phyloP scores from a whole-genome alignment of 2,797 vertebrate species.

The Furcifer pardalis region DNA sequence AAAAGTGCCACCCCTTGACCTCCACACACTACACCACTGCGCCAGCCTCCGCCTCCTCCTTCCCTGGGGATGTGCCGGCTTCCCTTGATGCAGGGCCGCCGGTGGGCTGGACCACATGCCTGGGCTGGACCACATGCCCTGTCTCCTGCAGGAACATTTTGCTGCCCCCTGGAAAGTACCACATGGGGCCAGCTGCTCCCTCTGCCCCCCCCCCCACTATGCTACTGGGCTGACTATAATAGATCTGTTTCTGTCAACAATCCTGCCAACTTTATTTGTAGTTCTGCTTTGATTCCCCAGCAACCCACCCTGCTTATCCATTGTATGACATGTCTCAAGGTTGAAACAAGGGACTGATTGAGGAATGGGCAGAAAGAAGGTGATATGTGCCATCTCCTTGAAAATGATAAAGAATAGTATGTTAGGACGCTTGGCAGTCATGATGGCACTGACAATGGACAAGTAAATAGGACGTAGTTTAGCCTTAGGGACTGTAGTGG shows the following conservation, averaged over 20 bases:
- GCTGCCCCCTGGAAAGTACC: too few relatives aligned
- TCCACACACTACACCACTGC: too few relatives aligned
- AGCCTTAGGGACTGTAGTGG: too few relatives aligned
- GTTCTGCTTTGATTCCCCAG: neutral
- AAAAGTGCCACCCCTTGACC: too few relatives aligned
- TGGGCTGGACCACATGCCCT: neutral
- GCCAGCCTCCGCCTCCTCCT: too few relatives aligned
- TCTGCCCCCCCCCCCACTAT: too few relatives aligned
- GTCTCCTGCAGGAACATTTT: neutral
- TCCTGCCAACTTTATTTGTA: conserved; percentile 11
- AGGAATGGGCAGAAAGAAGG: conserved; percentile 15
- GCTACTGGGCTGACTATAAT: neutral
- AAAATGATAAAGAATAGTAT: conserved; percentile 7
- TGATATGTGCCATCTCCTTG: conserved; percentile 16
- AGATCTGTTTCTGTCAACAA: neutral
- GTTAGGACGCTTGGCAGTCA: conserved; percentile 31
- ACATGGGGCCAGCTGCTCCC: too few relatives aligned
- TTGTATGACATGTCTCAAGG: conserved; percentile 18
- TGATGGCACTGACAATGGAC: conserved; percentile 27
- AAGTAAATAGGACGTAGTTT: conserved; percentile 30
- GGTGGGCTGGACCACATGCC: too few relatives aligned
- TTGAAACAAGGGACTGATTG: conserved; percentile 27
- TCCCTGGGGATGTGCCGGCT: too few relatives aligned
- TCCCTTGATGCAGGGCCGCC: too few relatives aligned
- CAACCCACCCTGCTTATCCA: neutral